Evolutionary conservation across 1,140 invertebrate species (phyloP).

Genomic region (Neelides sp.): DNA sequence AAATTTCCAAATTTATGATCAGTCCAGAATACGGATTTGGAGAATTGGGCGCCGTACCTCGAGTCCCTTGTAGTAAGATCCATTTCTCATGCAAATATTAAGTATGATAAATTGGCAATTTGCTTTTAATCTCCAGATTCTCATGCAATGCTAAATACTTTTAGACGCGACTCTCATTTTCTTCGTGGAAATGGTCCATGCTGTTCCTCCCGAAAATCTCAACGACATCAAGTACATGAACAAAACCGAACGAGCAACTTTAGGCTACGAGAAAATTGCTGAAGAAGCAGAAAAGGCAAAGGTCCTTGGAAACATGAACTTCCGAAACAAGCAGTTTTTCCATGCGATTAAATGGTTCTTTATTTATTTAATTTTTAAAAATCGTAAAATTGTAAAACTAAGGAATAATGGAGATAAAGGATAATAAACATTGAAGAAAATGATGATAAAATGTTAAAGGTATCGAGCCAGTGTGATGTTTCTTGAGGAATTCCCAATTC

Average conservation of each 20-base stretch:
- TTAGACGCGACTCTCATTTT: background rate
- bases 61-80: background rate
- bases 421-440: too few relatives aligned
- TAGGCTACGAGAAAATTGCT: conserved; percentile 2
- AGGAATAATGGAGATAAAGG: too few relatives aligned
- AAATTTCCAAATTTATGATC: conserved; percentile 9
- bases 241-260: background rate
- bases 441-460: background rate
- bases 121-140: background rate
- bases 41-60: background rate
- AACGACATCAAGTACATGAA: conserved; percentile 1
- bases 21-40: conserved; percentile 5
- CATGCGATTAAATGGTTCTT: conserved; percentile 4
- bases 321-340: background rate
- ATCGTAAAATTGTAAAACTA: background rate
- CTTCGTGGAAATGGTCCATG: background rate
- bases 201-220: conserved; percentile 1
- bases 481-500: conserved; percentile 1
- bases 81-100: background rate
- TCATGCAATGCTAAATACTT: background rate
- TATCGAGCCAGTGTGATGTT: background rate
- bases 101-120: background rate
- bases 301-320: conserved; percentile 1
- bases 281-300: background rate
- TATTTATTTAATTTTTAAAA: background rate